Conservation (phyloP, 1,140 invertebrate species). For the Tenebrio molitor region DNA sequence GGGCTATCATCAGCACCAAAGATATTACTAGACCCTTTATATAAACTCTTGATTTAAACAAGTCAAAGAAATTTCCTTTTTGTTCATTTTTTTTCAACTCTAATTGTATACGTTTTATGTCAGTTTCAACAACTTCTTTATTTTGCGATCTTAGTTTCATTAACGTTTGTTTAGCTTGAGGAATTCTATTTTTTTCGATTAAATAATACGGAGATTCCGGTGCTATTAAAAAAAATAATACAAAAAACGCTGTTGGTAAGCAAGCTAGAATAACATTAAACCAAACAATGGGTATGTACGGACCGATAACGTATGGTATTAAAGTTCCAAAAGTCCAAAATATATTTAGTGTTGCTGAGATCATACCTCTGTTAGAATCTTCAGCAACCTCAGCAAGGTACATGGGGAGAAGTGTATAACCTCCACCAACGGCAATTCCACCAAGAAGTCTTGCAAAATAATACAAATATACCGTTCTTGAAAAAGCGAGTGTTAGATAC, state of each 20-base stretch:
- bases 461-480: constrained; percentile 67
- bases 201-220: constrained; percentile 88
- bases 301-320: too few species aligned
- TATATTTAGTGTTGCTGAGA: constrained; percentile 50
- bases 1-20: too few species aligned
- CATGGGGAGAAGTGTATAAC: too few species aligned
- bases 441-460: too few species aligned
- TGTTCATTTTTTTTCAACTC: constrained; percentile 7
- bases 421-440: too few species aligned
- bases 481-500: constrained; percentile 74
- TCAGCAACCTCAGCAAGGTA: too few species aligned
- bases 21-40: too few species aligned
- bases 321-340: constrained; percentile 57
- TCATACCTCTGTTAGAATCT: too few species aligned
- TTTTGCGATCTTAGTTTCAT: constrained; percentile 49
- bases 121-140: background rate
- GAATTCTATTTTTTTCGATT: constrained; percentile 69
- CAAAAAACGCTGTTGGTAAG: constrained; percentile 68
- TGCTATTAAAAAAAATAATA: constrained; percentile 66
- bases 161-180: constrained; percentile 75
- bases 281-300: too few species aligned
- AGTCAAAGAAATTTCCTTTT: background rate
- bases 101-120: background rate
- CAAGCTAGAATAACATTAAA: background rate
- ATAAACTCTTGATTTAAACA: background rate